Conservation (phyloP, 37 sponge, comb jelly and placozoan species). For the Ianthella basta region DNA sequence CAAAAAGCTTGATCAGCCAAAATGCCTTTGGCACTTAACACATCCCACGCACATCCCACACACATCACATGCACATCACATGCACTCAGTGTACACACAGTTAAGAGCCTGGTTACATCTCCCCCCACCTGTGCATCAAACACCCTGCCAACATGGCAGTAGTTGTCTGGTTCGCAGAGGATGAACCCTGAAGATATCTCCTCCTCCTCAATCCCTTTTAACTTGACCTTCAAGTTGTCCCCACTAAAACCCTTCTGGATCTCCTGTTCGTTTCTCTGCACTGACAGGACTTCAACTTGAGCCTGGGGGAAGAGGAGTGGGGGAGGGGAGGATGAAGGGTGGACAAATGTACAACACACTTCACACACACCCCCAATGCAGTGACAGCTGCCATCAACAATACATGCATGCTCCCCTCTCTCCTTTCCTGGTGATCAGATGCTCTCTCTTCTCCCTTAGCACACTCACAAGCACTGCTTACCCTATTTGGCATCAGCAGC, state of each 20-base stretch:
- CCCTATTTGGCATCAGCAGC: slow-evolving; percentile 97
- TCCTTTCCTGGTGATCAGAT: too few relatives aligned
- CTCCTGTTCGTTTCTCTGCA: slow-evolving; percentile 86
- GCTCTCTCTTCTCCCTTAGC: too few relatives aligned
- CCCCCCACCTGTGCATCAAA: slow-evolving; percentile 67
- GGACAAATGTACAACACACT: too few relatives aligned
- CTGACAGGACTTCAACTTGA: slow-evolving; percentile 74
- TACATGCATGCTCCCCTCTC: neutral
- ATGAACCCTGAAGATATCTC: slow-evolving; percentile 86
- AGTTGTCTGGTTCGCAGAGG: slow-evolving; percentile 68
- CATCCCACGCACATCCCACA: too few relatives aligned
- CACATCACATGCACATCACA: too few relatives aligned
- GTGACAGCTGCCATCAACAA: neutral
- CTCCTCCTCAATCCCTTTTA: slow-evolving; percentile 97
- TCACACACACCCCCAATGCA: too few relatives aligned
- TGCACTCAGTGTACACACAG: too few relatives aligned
- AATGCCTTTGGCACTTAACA: too few relatives aligned
- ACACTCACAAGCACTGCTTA: slow-evolving; percentile 30
- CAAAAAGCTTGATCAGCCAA: too few relatives aligned
- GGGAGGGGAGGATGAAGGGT: neutral
- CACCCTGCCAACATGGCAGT: slow-evolving; percentile 65
- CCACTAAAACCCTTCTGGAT: slow-evolving; percentile 81
- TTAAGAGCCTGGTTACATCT: too few relatives aligned
- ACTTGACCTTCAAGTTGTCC: slow-evolving; percentile 91
- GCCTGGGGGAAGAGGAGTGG: slow-evolving; percentile 40